Conservation (phyloP, 2,113 vertebrate genomes). For the Oplegnathus fasciatus region DNA sequence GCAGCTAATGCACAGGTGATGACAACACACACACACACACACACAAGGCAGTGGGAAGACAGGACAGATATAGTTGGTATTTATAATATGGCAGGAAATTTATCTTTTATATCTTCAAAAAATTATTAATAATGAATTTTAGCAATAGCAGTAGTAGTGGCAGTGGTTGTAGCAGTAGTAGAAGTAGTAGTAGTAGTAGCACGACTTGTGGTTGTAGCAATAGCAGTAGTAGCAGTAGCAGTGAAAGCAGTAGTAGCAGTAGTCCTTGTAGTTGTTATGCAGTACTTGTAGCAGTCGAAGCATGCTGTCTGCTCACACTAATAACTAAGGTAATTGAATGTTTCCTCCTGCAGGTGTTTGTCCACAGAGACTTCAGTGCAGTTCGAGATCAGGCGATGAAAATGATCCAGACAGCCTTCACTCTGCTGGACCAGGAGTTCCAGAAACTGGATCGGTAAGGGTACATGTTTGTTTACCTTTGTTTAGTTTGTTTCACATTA, state of each 20-base stretch:
- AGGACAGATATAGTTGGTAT: no score
- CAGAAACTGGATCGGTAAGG: constrained; percentile 84
- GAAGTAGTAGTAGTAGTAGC: not conserved
- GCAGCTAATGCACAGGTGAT: constrained; percentile 63
- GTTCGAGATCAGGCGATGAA: constrained; percentile 80
- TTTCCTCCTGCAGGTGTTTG: constrained; percentile 56
- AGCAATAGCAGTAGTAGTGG: not conserved
- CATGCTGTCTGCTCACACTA: not conserved
- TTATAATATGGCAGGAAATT: no score
- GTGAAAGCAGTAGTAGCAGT: not conserved
- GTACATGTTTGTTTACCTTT: no score
- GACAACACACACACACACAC: not conserved
- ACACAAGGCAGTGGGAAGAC: no score
- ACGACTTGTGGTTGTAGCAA: no score
- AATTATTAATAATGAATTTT: no score
- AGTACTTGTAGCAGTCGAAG: not conserved
- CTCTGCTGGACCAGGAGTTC: constrained; percentile 83
- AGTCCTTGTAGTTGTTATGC: not conserved
- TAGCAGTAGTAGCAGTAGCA: not conserved
- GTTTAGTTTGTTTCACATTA: not conserved
- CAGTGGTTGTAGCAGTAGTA: not conserved
- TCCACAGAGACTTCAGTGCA: constrained; percentile 76
- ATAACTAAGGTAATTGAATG: not conserved
- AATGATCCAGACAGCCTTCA: constrained; percentile 82
- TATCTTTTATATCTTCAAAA: no score